Evolutionary conservation across 2,888 invertebrate species (phyloP).

Genomic region (Electrophaes corylata): DNA sequence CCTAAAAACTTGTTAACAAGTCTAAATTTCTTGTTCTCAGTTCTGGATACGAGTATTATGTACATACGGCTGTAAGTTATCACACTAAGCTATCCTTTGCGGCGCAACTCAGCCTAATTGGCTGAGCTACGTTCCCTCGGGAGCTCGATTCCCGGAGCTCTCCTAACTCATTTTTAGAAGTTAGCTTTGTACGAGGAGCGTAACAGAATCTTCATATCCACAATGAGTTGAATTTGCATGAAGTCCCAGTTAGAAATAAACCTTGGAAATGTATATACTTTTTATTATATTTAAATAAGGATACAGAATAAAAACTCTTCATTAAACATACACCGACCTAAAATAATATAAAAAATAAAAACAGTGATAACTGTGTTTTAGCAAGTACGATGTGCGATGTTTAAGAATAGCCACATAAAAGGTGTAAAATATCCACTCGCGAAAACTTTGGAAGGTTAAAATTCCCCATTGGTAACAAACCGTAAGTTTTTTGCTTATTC

Average conservation of each 20-base stretch:
- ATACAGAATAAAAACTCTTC: no score
- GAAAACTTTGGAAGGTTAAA: no score
- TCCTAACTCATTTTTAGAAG: slow-evolving; percentile 32
- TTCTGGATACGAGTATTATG: not conserved
- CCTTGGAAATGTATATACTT: not conserved
- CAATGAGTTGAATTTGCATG: slow-evolving; percentile 6
- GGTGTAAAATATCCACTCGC: no score
- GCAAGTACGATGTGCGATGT: no score
- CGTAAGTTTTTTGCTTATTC: no score
- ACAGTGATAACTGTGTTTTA: no score
- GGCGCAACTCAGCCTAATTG: slow-evolving; percentile 14
- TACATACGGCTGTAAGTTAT: slow-evolving; percentile 3
- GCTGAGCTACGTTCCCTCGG: slow-evolving; percentile 15
- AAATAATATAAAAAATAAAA: no score
- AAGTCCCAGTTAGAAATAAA: not conserved
- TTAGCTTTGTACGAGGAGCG: slow-evolving; percentile 27
- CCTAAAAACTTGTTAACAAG: not conserved
- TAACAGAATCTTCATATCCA: slow-evolving; percentile 16
- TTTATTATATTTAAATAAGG: no score
- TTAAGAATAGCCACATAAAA: no score
- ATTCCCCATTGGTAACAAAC: no score
- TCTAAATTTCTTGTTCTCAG: not conserved
- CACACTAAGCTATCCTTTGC: slow-evolving; percentile 7
- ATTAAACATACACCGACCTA: no score
- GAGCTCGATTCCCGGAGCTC: slow-evolving; percentile 16